Evolutionary conservation across 2,113 vertebrate species (phyloP).

Genomic region (Oncorhynchus tshawytscha): DNA sequence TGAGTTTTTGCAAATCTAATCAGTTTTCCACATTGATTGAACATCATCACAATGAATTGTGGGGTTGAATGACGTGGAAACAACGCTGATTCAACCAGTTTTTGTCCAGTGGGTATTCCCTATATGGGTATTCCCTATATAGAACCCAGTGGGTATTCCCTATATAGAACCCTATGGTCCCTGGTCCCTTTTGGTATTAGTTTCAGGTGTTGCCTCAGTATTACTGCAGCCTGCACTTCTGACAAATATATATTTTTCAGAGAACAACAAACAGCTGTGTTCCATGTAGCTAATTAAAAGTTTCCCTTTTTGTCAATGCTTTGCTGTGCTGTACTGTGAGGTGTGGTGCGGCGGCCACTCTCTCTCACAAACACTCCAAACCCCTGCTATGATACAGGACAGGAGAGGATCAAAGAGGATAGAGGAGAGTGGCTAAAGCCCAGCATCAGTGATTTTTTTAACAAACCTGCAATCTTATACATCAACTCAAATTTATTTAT

Average conservation of each 20-base stretch:
- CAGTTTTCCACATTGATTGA: no score
- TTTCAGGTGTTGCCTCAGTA: constrained; percentile 51
- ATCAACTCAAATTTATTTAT: no score
- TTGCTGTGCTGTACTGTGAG: constrained; percentile 12
- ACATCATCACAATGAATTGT: no score
- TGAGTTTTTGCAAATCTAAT: no score
- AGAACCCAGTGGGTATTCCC: no score
- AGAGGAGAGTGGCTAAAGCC: constrained; percentile 20
- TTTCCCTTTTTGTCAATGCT: constrained; percentile 47
- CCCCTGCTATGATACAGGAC: constrained; percentile 13
- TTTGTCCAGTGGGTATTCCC: no score
- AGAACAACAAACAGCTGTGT: constrained; percentile 50
- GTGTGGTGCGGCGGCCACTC: no score
- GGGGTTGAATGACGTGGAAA: no score
- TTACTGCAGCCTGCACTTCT: constrained; percentile 47
- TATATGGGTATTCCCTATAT: no score
- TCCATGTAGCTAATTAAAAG: constrained; percentile 64
- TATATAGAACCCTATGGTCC: background rate
- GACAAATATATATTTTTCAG: constrained; percentile 53
- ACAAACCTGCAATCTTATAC: background rate
- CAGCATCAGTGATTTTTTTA: constrained; percentile 2
- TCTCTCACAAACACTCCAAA: constrained; percentile 14
- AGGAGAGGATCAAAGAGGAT: constrained; percentile 37
- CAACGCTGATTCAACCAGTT: no score
- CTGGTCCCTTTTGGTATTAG: constrained; percentile 29